These are phyloP conservation scores for Tor tambroides DNA, from an alignment of 2,113 vertebrate species.

Conservation along the genomic window DNA sequence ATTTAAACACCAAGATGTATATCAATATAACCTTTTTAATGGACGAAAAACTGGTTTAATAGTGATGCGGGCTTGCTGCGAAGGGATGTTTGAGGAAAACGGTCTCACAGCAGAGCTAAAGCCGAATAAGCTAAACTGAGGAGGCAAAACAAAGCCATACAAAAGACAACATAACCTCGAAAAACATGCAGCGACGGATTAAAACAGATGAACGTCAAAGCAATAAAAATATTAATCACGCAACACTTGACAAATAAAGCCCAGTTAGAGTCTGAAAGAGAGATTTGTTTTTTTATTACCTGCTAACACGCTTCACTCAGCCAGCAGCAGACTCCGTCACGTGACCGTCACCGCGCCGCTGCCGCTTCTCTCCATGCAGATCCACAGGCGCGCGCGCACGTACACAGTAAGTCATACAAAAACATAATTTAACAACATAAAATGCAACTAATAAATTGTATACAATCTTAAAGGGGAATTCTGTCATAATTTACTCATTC, in stretches of 20 bases:
- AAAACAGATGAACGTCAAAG: neutral
- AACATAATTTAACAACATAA: neutral
- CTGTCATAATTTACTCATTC: neutral
- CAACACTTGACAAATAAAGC: neutral
- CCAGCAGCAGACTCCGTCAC: constrained; percentile 80
- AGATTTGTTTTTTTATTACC: constrained; percentile 71
- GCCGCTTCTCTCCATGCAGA: constrained; percentile 58
- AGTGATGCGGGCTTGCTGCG: neutral
- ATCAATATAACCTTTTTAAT: neutral
- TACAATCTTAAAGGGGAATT: neutral
- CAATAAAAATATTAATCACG: neutral
- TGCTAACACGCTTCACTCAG: constrained; percentile 79
- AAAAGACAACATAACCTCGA: neutral
- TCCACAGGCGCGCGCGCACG: constrained; percentile 40
- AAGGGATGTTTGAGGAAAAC: constrained; percentile 55
- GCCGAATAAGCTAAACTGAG: constrained; percentile 71
- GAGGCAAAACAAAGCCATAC: constrained; percentile 62
- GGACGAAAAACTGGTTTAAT: neutral
- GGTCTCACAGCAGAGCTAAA: constrained; percentile 65
- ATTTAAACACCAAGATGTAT: neutral
- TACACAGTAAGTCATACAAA: neutral
- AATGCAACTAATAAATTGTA: neutral
- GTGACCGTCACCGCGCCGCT: constrained; percentile 71
- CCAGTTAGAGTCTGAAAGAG: constrained; percentile 8
- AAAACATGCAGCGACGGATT: neutral